A percentile compares a stretch with the other conserved stretches of the same genome.
Evolutionary conservation across 2,113 vertebrate genomes (phyloP).

Genomic region (Thalassarche chlororhynchos): DNA sequence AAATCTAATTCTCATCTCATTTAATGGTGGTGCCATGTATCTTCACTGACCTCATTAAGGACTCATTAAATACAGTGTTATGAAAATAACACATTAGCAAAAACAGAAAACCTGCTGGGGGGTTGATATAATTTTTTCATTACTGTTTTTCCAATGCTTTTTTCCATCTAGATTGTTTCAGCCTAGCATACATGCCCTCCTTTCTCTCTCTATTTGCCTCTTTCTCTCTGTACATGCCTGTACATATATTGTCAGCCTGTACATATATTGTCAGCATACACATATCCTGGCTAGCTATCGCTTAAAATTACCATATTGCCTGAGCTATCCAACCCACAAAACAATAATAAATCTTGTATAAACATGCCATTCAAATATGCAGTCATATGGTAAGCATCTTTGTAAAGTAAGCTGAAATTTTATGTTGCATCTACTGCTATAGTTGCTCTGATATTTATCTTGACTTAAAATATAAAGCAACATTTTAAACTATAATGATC

Average conservation of each 20-base stretch:
- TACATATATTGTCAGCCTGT: not conserved
- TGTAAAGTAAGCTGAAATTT: not conserved
- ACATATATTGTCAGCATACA: not conserved
- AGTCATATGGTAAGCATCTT: not conserved
- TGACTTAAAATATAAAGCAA: not conserved
- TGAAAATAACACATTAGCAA: not conserved
- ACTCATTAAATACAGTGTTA: not conserved
- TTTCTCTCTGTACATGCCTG: not conserved
- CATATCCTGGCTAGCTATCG: not conserved
- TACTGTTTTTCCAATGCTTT: not conserved
- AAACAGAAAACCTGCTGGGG: not conserved
- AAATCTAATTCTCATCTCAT: not conserved
- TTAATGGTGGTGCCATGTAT: not conserved
- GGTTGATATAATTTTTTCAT: not conserved
- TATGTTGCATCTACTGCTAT: not conserved
- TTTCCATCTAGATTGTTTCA: not conserved
- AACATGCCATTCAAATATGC: not conserved
- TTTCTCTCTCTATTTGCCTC: not conserved
- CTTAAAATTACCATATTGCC: not conserved
- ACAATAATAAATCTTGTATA: not conserved
- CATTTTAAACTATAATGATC: not conserved
- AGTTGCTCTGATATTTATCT: not conserved
- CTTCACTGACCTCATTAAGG: not conserved
- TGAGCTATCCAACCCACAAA: not conserved
- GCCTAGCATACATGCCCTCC: not conserved